Base-by-base conservation (phyloP, 1,140 invertebrate genomes). In the Drosophila auraria region DNA sequence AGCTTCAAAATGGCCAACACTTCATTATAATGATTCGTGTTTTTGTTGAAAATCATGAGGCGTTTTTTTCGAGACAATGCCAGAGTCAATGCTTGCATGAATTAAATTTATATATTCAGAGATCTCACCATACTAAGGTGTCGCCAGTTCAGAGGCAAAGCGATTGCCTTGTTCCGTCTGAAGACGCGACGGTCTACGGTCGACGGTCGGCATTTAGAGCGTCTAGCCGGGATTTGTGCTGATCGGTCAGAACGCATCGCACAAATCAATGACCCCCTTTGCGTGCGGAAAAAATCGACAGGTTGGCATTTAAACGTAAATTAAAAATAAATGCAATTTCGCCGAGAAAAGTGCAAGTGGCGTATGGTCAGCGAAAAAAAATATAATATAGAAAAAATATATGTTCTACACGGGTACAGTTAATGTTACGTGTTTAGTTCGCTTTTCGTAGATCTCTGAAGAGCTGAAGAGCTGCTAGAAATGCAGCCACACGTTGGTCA, bases 191-290 rank as follows among this genome's bases (percentile, higher is more conserved):
- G 20, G 36, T 9, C 45, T 5, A 30, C 27, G 27, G 20, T 20
- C 64, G 44, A 38, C 65, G 20, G 36, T 9, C 44, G 54, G 54
- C 54, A 33, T 66, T 42, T 36, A 33, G 40, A 66, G 63, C 57
- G 72, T 66, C 63, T 76, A 58, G 61, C 53, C 56, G 45, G 23
- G 36, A 58, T 53, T 78, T 69, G 12, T 70, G 75, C 75, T 78
- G 75, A 78, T 54, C 57, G 63, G 38, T 73, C 58, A 73, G 71
- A 66, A 54, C 25, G 61, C 66, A 70, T 51, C 36, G 27, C 17
- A 73, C 54, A 74, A 86, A 86, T 79, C 82, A 82, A 82, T 86
- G 82, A 86, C 82, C 83, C 78, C 70, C 80, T 86, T 87, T 82
- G 82, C 64, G 82, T 64, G 59, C 47, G 25, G 38, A 23, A 25